phyloP scores from a whole-genome alignment of 2,888 invertebrate genomes.

The Julus scandinavius region DNA sequence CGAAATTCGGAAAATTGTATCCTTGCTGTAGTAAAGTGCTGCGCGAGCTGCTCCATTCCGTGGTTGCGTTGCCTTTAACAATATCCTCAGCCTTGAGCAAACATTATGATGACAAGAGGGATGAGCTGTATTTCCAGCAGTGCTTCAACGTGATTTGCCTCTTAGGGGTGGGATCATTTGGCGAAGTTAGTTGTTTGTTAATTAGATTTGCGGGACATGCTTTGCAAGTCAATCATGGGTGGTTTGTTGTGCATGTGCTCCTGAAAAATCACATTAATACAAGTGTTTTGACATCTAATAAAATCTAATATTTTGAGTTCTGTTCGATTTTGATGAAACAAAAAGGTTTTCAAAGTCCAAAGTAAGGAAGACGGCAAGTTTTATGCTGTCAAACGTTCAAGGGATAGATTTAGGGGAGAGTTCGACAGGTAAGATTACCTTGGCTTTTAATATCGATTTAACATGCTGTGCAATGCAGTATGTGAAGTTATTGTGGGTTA shows the following conservation, averaged over 20 bases:
- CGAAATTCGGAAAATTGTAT: conserved; percentile 63
- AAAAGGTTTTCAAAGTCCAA: conserved; percentile 74
- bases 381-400: conserved; percentile 79
- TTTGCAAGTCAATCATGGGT: no score
- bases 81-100: conserved; percentile 45
- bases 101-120: conserved; percentile 50
- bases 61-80: not conserved
- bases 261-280: no score
- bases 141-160: conserved; percentile 73
- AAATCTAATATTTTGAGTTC: not conserved
- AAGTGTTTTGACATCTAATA: not conserved
- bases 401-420: conserved; percentile 72
- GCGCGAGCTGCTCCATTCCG: not conserved
- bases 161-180: conserved; percentile 81
- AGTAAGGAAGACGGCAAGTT: conserved; percentile 74
- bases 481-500: not conserved
- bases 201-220: no score
- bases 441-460: conserved; percentile 43
- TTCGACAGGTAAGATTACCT: conserved; percentile 68
- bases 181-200: conserved; percentile 64
- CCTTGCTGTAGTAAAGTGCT: not conserved
- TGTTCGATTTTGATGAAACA: not conserved
- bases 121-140: conserved; percentile 71
- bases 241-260: not conserved
- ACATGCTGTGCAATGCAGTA: not conserved